phyloP scores from a whole-genome alignment of 2,113 vertebrate species.

The Camelus dromedarius region DNA sequence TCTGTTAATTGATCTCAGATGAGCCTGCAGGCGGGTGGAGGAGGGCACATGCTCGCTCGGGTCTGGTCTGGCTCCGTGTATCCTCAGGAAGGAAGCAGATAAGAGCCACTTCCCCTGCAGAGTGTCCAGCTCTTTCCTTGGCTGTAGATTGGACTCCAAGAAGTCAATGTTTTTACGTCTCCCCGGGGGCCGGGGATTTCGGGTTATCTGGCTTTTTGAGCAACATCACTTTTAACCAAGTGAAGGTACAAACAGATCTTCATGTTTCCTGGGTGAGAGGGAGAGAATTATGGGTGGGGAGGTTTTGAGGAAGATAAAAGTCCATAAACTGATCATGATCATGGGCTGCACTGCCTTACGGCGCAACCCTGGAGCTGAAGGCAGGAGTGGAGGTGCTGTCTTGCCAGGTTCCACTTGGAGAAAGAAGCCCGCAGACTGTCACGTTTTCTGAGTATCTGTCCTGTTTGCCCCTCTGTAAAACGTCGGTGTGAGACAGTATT shows the following conservation, averaged over 20 bases:
- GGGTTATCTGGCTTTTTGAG: constrained; percentile 18
- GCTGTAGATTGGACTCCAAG: background rate
- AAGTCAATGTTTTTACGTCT: constrained; percentile 32
- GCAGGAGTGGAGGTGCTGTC: background rate
- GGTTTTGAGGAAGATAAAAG: background rate
- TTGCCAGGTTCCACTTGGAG: background rate
- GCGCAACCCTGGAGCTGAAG: background rate
- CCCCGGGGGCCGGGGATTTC: background rate
- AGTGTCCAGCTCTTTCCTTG: constrained; percentile 34
- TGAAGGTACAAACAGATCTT: background rate
- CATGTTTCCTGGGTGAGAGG: background rate
- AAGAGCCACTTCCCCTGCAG: background rate
- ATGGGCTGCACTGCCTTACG: background rate
- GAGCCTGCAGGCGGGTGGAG: background rate
- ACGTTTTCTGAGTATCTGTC: background rate
- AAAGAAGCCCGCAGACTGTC: background rate
- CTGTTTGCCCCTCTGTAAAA: background rate
- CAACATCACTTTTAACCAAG: background rate
- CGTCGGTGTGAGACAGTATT: background rate
- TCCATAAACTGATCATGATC: background rate
- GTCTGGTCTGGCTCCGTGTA: background rate
- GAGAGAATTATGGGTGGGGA: background rate
- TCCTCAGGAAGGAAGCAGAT: constrained; percentile 59
- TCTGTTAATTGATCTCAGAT: constrained; percentile 1
- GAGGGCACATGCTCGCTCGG: background rate